phyloP scores from a whole-genome alignment of 2,888 invertebrate species.

The Rhamphomyia laevipes region DNA sequence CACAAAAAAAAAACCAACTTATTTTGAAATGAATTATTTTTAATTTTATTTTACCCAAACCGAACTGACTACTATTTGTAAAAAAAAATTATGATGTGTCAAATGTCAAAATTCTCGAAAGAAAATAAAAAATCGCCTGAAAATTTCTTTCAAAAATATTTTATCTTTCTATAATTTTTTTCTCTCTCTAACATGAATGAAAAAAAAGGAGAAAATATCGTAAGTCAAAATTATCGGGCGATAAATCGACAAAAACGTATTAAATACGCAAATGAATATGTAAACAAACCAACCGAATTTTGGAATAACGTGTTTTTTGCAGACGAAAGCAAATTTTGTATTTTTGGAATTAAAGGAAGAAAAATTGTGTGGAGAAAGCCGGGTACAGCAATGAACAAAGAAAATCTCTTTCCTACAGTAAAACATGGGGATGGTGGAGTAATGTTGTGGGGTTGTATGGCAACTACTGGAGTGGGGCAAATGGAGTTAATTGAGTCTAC shows the following conservation, averaged over 20 bases:
- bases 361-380: conserved; percentile 6
- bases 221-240: no score
- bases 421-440: conserved; percentile 10
- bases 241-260: neutral
- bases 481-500: conserved; percentile 2
- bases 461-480: conserved; percentile 5
- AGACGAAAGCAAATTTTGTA: conserved; percentile 8
- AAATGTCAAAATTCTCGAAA: no score
- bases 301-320: conserved; percentile 12
- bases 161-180: no score
- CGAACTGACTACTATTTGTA: no score
- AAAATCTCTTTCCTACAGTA: conserved; percentile 9
- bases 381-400: conserved; percentile 6
- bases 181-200: no score
- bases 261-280: neutral
- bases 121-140: no score
- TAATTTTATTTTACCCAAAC: no score
- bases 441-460: conserved; percentile 7
- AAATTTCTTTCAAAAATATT: no score
- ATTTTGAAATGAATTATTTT: no score
- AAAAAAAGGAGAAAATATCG: no score
- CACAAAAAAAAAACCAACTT: no score
- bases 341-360: conserved; percentile 9
- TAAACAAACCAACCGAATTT: neutral
- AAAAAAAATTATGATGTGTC: no score